Base-by-base conservation (phyloP, 2,888 invertebrate species). In the Lasioglossum calceatum region DNA sequence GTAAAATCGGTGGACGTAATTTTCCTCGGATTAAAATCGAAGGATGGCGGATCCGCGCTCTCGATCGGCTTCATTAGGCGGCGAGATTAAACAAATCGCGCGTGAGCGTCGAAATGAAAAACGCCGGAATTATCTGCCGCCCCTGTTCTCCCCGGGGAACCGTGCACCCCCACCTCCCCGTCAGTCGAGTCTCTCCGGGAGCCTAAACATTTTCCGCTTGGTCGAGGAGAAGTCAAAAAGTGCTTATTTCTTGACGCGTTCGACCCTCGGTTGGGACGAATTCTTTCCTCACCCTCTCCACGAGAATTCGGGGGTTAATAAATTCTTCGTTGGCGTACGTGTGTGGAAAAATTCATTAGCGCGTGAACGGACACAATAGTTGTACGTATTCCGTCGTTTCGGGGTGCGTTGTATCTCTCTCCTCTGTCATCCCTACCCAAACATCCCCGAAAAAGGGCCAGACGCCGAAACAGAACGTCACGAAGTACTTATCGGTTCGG, bases 41-140 rank as follows among this genome's bases (percentile, higher is more conserved):
- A 86, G 78, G 85, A 80, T 67, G 71, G 58, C 76, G 77, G 77
- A 70, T 72, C 77, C 67, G 4, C 61, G 81, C 84, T 19, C 70
- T 79, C 87, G 85, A 90, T 87, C 85, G 79, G 79, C 82, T 90
- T 88, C 86, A 83, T 90, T 90, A 90, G 80, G 36, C 86, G 71
- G 32, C 74, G 80, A 82, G 89, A 90, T 89, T 88, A 87, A 85
- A 89, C 77, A 87, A 89, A 88, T 89, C 82, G 85, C 84, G 86
- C 83, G 77, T 79, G 82, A 77, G 79, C 75, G 84, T 79, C 81
- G 79, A 88, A 90, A 90, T 87, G 87, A 87, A 88, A 89, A 88
- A 90, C 76, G 84, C 61, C 16, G 79, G 78, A 84, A 83, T 84
- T 79, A 86, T 82, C 79, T 32, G 79, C 44, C 77, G 47, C 32